Evolutionary conservation across 2,888 invertebrate species (phyloP).

Genomic region (Tricholauxania praeusta): DNA sequence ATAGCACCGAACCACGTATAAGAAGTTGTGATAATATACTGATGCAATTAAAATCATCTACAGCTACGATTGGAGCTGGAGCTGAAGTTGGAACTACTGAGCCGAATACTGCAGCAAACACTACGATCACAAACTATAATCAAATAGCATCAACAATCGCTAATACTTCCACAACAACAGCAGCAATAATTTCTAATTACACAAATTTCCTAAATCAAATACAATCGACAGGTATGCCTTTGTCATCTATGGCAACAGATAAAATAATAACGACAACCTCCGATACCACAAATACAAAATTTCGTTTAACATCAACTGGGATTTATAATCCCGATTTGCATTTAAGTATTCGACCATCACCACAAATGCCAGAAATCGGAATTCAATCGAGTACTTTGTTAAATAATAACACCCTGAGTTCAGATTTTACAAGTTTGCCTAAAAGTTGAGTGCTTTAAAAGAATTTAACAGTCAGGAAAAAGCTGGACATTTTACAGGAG

Average conservation of each 20-base stretch:
- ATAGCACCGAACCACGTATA: slow-evolving; percentile 45
- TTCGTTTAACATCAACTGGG: slow-evolving; percentile 49
- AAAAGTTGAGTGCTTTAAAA: slow-evolving; percentile 34
- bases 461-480: slow-evolving; percentile 3
- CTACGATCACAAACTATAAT: slow-evolving; percentile 3
- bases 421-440: slow-evolving; percentile 14
- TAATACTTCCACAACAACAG: slow-evolving; percentile 40
- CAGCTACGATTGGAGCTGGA: slow-evolving; percentile 35
- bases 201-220: too few relatives aligned
- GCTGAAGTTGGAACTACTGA: slow-evolving; percentile 27
- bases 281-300: slow-evolving; percentile 15
- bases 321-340: slow-evolving; percentile 59
- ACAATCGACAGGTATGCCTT: too few relatives aligned
- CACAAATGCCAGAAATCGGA: slow-evolving; percentile 48
- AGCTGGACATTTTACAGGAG: background rate
- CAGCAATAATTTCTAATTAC: slow-evolving; percentile 36
- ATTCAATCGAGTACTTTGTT: slow-evolving; percentile 31
- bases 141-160: slow-evolving; percentile 39
- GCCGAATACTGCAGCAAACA: background rate
- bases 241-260: background rate
- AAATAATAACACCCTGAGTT: background rate
- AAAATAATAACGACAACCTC: slow-evolving; percentile 3
- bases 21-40: slow-evolving; percentile 58
- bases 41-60: slow-evolving; percentile 48
- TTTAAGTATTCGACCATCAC: slow-evolving; percentile 55